phyloP scores from a whole-genome alignment of 2,113 vertebrate species.

The Urocynchramus pylzowi region DNA sequence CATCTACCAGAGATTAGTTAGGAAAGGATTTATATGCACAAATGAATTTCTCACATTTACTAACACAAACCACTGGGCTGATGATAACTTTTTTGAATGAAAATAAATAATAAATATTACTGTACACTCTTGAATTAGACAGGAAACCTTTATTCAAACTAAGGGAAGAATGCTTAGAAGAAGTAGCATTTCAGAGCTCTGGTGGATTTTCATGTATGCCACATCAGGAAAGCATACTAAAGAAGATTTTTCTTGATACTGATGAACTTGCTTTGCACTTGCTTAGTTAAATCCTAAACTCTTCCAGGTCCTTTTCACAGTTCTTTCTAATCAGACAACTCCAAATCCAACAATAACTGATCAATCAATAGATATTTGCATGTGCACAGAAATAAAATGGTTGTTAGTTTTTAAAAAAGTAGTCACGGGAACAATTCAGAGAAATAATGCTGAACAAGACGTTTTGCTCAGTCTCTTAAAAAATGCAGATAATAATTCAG shows the following conservation, averaged over 20 bases:
- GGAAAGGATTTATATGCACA: neutral
- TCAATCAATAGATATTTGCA: neutral
- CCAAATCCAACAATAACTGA: neutral
- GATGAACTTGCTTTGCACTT: neutral
- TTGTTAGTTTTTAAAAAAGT: neutral
- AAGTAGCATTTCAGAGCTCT: neutral
- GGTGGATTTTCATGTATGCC: rapidly evolving
- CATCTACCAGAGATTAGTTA: slow-evolving; percentile 47
- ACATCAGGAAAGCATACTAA: neutral
- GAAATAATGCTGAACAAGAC: neutral
- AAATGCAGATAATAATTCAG: neutral
- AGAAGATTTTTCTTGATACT: neutral
- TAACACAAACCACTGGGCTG: neutral
- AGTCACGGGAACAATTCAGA: neutral
- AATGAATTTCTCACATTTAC: neutral
- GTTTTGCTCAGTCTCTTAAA: neutral
- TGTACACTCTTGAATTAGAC: neutral
- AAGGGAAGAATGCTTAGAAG: neutral
- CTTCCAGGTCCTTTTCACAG: neutral
- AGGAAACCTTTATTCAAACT: neutral
- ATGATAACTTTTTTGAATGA: neutral
- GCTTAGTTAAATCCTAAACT: neutral
- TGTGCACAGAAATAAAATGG: neutral
- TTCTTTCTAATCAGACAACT: neutral
- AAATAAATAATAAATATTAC: neutral